Conservation (phyloP, 2,888 invertebrate species). For the Tubulanus polymorphus region DNA sequence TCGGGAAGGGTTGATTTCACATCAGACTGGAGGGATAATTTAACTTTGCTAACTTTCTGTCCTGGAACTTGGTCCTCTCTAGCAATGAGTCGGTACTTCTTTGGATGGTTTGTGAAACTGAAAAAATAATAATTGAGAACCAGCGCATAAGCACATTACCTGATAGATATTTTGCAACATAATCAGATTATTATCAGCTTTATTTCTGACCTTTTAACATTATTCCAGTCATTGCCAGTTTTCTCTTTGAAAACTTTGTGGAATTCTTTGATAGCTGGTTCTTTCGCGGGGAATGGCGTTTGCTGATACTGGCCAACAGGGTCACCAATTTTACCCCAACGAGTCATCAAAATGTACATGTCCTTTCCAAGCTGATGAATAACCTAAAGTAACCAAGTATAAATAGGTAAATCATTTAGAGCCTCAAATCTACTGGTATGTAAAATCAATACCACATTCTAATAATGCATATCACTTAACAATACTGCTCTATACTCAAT, state of each 20-base stretch:
- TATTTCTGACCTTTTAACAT: conserved; percentile 39
- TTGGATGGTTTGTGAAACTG: conserved; percentile 48
- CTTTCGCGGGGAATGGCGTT: conserved; percentile 53
- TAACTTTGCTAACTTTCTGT: conserved; percentile 29
- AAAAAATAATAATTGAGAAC: conserved; percentile 8
- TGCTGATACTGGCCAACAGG: conserved; percentile 56
- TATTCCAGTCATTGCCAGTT: conserved; percentile 56
- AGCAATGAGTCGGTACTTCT: conserved; percentile 56
- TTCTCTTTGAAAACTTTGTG: conserved; percentile 57
- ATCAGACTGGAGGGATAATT: conserved; percentile 45
- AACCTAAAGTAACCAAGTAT: conserved; percentile 32
- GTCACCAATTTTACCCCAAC: conserved; percentile 59
- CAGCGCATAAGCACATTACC: background rate
- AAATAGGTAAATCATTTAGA: no score
- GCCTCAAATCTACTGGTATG: no score
- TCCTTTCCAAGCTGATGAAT: conserved; percentile 52
- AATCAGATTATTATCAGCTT: background rate
- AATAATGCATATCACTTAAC: no score
- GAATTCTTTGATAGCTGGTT: conserved; percentile 57
- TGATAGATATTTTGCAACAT: background rate
- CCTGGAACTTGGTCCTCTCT: conserved; percentile 38
- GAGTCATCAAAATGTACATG: conserved; percentile 56
- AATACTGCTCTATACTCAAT: no score
- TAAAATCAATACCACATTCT: no score
- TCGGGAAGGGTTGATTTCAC: conserved; percentile 47